A percentile compares a stretch with the other conserved stretches of the same genome.
Conservation (phyloP, 1,140 invertebrate genomes). For the Drosophila lini region DNA sequence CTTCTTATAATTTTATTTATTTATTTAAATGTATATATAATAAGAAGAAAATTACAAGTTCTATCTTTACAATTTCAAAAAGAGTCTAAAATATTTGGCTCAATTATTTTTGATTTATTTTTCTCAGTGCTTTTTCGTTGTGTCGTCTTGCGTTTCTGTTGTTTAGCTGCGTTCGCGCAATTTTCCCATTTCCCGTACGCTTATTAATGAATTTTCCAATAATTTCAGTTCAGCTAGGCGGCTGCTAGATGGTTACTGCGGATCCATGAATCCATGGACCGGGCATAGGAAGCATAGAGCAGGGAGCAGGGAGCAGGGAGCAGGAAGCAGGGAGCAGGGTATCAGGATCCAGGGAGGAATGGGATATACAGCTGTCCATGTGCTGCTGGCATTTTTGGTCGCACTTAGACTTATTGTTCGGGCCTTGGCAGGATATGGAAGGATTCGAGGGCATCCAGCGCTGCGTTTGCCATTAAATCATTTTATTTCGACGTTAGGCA, state of each 20-base stretch:
- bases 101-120: background rate
- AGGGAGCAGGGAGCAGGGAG: background rate
- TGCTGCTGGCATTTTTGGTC: constrained; percentile 41
- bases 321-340: background rate
- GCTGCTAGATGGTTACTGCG: constrained; percentile 19
- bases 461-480: constrained; percentile 45
- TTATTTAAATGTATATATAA: no score
- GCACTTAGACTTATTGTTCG: constrained; percentile 69
- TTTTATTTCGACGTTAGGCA: constrained; percentile 42
- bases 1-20: no score
- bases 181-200: constrained; percentile 65
- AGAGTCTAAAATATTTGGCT: accelerated
- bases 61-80: background rate
- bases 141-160: constrained; percentile 42
- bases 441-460: constrained; percentile 15
- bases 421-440: constrained; percentile 22
- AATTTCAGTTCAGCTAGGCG: constrained; percentile 46
- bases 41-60: no score
- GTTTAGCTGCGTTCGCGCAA: constrained; percentile 66
- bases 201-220: constrained; percentile 79
- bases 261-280: constrained; percentile 12
- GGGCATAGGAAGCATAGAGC: background rate
- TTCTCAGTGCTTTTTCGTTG: background rate
- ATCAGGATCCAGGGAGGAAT: background rate
- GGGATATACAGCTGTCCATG: constrained; percentile 29